These are phyloP conservation scores for Leptinotarsa peninsularis DNA, from an alignment of 2,888 invertebrate species.

Conservation along the genomic window DNA sequence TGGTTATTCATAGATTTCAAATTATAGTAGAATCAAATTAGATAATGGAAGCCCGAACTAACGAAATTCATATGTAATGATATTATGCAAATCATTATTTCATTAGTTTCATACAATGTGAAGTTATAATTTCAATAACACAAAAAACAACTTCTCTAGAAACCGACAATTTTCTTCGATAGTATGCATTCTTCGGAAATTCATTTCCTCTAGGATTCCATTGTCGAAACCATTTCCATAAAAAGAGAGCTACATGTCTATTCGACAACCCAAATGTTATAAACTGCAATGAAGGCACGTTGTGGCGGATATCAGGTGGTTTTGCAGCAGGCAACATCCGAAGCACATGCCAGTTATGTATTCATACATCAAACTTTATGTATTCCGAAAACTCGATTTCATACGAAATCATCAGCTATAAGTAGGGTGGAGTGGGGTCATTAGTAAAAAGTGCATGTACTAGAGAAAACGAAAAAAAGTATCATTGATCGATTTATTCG, in stretches of 20 bases:
- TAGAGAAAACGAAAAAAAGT: too few relatives aligned
- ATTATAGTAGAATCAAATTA: too few relatives aligned
- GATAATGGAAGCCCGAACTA: too few relatives aligned
- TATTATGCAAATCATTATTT: too few relatives aligned
- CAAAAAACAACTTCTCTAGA: too few relatives aligned
- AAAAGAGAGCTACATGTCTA: neutral
- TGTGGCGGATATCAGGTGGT: conserved; percentile 53
- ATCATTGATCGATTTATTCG: too few relatives aligned
- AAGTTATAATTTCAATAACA: too few relatives aligned
- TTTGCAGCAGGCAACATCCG: conserved; percentile 47
- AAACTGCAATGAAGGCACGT: conserved; percentile 26
- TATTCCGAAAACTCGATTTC: conserved; percentile 57
- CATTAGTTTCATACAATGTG: too few relatives aligned
- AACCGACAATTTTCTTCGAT: neutral
- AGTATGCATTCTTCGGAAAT: neutral
- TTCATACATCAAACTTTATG: conserved; percentile 58
- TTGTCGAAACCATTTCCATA: neutral
- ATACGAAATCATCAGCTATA: conserved; percentile 55
- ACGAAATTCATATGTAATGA: too few relatives aligned
- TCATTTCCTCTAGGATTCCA: conserved; percentile 1
- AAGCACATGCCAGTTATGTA: conserved; percentile 58
- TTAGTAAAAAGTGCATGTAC: neutral
- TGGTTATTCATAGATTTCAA: too few relatives aligned
- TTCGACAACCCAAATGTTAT: neutral
- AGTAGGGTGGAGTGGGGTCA: conserved; percentile 32